phyloP scores from a whole-genome alignment of 2,797 vertebrate species.

The Aldrovandia affinis region DNA sequence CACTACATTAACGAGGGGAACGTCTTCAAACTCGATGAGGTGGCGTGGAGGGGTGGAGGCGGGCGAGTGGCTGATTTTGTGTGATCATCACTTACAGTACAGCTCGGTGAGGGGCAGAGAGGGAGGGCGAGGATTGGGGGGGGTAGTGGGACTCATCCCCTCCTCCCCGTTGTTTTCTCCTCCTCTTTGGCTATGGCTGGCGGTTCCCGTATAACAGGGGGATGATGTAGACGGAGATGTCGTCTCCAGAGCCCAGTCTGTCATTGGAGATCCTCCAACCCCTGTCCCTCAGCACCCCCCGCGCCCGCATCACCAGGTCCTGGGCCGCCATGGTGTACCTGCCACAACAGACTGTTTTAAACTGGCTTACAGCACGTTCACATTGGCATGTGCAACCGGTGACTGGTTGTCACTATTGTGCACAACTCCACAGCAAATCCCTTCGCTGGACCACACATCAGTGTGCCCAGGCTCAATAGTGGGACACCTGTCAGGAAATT shows the following conservation, averaged over 20 bases:
- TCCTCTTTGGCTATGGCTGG: slow-evolving; percentile 68
- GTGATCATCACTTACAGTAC: slow-evolving; percentile 45
- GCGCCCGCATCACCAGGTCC: slow-evolving; percentile 91
- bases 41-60: neutral
- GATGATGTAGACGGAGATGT: slow-evolving; percentile 97
- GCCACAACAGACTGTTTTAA: neutral
- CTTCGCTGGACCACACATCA: too few species aligned
- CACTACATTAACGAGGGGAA: slow-evolving; percentile 28
- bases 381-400: too few species aligned
- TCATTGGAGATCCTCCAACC: slow-evolving; percentile 80
- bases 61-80: neutral
- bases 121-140: slow-evolving; percentile 14
- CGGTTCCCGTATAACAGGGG: slow-evolving; percentile 88
- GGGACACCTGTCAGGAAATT: too few species aligned
- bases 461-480: too few species aligned
- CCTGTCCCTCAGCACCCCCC: slow-evolving; percentile 84
- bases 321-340: slow-evolving; percentile 96
- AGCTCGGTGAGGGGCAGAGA: slow-evolving; percentile 43
- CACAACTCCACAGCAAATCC: too few species aligned
- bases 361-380: neutral
- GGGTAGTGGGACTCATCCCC: neutral
- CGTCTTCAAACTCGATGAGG: slow-evolving; percentile 1
- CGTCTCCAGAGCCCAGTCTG: slow-evolving; percentile 81
- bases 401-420: too few species aligned
- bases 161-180: slow-evolving; percentile 7